These are phyloP conservation scores for Portunus trituberculatus DNA, from an alignment of 1,140 invertebrate genomes.

Conservation along the genomic window DNA sequence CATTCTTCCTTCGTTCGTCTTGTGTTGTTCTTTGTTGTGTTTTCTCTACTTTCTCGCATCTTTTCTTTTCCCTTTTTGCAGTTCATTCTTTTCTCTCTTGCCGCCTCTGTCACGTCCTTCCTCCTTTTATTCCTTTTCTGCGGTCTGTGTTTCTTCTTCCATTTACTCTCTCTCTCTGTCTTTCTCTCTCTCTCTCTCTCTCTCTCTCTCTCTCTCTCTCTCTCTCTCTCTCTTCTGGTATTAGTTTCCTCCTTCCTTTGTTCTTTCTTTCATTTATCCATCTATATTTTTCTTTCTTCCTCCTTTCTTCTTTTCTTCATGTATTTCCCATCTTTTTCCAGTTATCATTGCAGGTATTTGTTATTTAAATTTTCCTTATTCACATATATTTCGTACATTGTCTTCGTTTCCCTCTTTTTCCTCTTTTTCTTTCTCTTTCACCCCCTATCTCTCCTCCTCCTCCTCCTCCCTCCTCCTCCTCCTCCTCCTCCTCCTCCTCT, in stretches of 20 bases:
- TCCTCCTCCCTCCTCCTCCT: neutral
- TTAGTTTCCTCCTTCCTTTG: no score
- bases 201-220: neutral
- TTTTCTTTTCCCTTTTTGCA: neutral
- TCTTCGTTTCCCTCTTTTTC: no score
- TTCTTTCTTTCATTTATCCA: neutral
- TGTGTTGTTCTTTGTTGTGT: no score
- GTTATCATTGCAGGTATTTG: no score
- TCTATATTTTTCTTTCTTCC: neutral
- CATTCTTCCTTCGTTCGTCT: neutral
- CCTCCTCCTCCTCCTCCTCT: neutral
- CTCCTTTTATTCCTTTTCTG: no score
- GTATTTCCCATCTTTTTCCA: neutral
- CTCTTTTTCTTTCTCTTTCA: no score
- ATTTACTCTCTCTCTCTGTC: neutral
- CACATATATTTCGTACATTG: neutral
- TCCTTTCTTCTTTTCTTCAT: neutral
- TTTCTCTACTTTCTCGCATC: neutral
- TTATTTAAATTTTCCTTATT: neutral
- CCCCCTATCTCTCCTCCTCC: neutral
- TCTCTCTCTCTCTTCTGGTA: constrained; percentile 10
- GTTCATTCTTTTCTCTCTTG: no score
- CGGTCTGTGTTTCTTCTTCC: no score
- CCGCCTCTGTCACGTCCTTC: no score
- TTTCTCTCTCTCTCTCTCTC: no score